Evolutionary conservation across 1,140 invertebrate species (phyloP).

Genomic region (Akabosia matsudoensis): DNA sequence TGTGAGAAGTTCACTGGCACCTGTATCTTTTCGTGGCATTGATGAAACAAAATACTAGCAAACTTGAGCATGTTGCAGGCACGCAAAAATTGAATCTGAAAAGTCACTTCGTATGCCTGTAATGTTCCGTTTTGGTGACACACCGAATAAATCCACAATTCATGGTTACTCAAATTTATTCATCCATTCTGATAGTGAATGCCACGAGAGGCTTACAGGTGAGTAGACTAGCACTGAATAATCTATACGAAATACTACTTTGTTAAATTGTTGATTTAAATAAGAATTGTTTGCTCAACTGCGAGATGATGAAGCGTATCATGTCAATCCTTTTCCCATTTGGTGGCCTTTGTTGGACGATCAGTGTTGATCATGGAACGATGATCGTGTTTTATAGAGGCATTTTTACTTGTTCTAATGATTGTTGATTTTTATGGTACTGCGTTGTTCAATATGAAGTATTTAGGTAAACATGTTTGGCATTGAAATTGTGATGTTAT

Average conservation of each 20-base stretch:
- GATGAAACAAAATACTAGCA: too few species aligned
- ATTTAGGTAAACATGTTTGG: conserved; percentile 3
- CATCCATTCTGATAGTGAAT: too few species aligned
- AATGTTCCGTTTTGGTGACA: neutral
- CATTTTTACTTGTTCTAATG: neutral
- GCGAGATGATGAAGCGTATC: neutral
- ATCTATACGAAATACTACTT: too few species aligned
- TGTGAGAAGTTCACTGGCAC: neutral
- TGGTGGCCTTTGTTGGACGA: neutral
- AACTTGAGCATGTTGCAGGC: too few species aligned
- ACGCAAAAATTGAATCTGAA: too few species aligned
- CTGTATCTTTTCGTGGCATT: neutral
- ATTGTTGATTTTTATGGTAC: conserved; percentile 10
- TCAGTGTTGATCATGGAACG: neutral
- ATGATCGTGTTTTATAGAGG: neutral
- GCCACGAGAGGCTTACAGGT: too few species aligned
- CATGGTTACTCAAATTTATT: neutral
- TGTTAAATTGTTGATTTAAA: too few species aligned
- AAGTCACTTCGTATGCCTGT: neutral
- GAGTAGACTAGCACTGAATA: too few species aligned
- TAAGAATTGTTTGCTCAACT: neutral
- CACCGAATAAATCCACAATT: neutral
- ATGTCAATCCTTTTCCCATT: neutral
- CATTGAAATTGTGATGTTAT: conserved; percentile 8
- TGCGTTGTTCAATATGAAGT: conserved; percentile 5